Evolutionary conservation across 2,888 invertebrate species (phyloP).

Genomic region (Phyto melanocephala): DNA sequence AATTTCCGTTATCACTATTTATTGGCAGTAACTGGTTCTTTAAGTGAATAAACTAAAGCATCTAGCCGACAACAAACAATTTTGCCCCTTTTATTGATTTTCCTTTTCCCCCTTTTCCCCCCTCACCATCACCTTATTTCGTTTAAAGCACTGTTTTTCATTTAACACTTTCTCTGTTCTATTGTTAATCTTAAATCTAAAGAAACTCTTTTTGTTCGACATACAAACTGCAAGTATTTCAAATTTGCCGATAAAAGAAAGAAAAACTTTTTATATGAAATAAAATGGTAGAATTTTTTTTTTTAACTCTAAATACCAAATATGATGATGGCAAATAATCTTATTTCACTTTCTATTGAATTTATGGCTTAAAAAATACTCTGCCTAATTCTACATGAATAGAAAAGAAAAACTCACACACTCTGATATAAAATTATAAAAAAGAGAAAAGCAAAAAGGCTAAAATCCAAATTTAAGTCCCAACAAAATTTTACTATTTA

Average conservation of each 20-base stretch:
- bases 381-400: conserved; percentile 14
- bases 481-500: conserved; percentile 54
- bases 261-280: not conserved
- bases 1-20: conserved; percentile 44
- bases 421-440: not conserved
- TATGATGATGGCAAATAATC: conserved; percentile 35
- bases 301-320: conserved; percentile 20
- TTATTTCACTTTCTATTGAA: conserved; percentile 49
- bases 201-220: not conserved
- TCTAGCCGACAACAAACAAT: not conserved
- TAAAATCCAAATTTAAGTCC: conserved; percentile 50
- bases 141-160: conserved; percentile 26
- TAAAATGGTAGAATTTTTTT: too few species aligned
- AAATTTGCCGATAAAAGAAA: conserved; percentile 27
- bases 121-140: too few species aligned
- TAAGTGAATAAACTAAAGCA: not conserved
- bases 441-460: not conserved
- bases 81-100: conserved; percentile 6
- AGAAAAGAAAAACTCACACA: not conserved
- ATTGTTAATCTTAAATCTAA: conserved; percentile 35
- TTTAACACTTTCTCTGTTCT: conserved; percentile 49
- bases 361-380: conserved; percentile 47
- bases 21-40: not conserved
- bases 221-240: not conserved
- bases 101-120: not conserved